Percentiles rank a stretch among this genome's conserved stretches.
These are phyloP conservation scores for Anguilla japonica DNA, from an alignment of 2,113 vertebrate genomes.

Conservation along the genomic window DNA sequence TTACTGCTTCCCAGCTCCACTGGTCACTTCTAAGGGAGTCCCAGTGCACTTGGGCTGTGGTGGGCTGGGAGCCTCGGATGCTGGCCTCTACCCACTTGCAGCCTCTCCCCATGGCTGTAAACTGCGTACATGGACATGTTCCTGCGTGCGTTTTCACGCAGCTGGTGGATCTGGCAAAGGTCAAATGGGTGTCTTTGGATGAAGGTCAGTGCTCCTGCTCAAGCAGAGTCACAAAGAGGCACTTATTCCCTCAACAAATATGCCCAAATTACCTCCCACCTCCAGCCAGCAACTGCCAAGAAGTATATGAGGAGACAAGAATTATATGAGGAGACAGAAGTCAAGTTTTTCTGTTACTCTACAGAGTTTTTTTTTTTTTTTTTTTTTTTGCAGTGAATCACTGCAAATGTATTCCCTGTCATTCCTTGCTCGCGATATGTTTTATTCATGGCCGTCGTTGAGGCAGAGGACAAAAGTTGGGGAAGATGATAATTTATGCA, in stretches of 20 bases:
- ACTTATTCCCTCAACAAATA: background rate
- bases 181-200: constrained; percentile 7
- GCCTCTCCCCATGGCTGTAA: background rate
- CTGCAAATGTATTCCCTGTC: constrained; percentile 12
- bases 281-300: constrained; percentile 4
- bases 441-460: background rate
- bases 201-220: background rate
- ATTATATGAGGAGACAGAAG: constrained; percentile 8
- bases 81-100: background rate
- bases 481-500: constrained; percentile 8
- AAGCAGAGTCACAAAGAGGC: background rate
- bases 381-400: background rate
- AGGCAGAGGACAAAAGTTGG: background rate
- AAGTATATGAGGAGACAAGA: constrained; percentile 11
- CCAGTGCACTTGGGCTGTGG: background rate
- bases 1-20: background rate
- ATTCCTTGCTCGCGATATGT: background rate
- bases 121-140: background rate
- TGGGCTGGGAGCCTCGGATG: background rate
- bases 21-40: background rate
- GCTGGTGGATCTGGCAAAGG: background rate
- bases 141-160: background rate
- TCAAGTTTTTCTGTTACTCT: background rate
- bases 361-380: background rate
- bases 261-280: constrained; percentile 5